Evolutionary conservation across 2,113 vertebrate genomes (phyloP).

Genomic region (Eleginops maclovinus): DNA sequence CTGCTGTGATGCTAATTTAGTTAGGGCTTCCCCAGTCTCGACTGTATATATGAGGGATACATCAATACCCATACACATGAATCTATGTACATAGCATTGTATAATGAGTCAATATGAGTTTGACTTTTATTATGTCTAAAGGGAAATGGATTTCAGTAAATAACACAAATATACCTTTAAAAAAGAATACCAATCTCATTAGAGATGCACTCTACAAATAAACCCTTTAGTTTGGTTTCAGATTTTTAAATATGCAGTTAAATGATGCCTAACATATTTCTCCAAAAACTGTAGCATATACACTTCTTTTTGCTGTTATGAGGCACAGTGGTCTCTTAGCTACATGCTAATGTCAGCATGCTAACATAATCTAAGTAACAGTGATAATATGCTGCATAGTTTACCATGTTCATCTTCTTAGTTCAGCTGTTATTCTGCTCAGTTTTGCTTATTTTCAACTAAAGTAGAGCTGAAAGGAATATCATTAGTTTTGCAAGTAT

Average conservation of each 20-base stretch:
- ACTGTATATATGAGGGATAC: background rate
- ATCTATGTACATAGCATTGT: background rate
- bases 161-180: too few species aligned
- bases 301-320: background rate
- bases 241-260: too few species aligned
- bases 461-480: background rate
- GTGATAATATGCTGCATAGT: too few species aligned
- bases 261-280: background rate
- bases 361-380: background rate
- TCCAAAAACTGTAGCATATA: background rate
- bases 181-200: too few species aligned
- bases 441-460: background rate
- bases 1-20: conserved; percentile 41
- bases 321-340: background rate
- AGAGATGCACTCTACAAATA: too few species aligned
- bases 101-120: conserved; percentile 1
- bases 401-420: background rate
- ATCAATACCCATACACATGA: background rate
- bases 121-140: too few species aligned
- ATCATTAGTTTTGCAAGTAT: background rate
- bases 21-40: conserved; percentile 10
- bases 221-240: background rate
- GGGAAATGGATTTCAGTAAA: too few species aligned
- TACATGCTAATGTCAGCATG: conserved; percentile 1
- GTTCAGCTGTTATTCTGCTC: background rate